These are phyloP conservation scores for Xiphorhynchus erythropygius DNA, from an alignment of 2,797 vertebrate genomes.

Conservation along the genomic window DNA sequence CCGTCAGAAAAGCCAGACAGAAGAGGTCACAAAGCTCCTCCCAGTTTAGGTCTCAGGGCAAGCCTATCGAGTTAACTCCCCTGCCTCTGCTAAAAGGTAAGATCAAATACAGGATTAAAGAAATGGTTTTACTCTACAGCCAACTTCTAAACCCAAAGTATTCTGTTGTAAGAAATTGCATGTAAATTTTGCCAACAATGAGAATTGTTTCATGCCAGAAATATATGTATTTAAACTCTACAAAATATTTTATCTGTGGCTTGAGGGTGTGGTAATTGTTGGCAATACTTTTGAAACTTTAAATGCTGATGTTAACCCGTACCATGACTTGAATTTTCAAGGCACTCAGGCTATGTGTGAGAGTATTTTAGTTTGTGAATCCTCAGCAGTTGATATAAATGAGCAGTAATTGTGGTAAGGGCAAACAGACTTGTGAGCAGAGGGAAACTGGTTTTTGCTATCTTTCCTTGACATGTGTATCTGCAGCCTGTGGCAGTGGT, in stretches of 20 bases:
- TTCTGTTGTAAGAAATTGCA: not conserved
- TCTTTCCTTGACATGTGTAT: not conserved
- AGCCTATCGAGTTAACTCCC: constrained; percentile 97
- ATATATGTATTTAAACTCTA: not conserved
- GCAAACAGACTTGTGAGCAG: not conserved
- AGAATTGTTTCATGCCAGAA: not conserved
- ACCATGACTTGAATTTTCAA: not conserved
- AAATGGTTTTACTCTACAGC: not conserved
- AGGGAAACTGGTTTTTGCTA: not conserved
- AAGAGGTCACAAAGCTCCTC: constrained; percentile 99
- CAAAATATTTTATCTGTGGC: constrained; percentile 33
- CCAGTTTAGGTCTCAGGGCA: constrained; percentile 99
- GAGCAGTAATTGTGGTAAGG: not conserved
- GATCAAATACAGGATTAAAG: constrained; percentile 18
- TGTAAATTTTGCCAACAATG: not conserved
- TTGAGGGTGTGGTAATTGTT: constrained; percentile 34
- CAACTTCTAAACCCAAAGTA: not conserved
- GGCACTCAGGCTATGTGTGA: not conserved
- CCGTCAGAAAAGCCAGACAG: constrained; percentile 99
- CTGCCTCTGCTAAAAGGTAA: constrained; percentile 98
- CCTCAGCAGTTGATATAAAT: not conserved
- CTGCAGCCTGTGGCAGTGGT: not conserved
- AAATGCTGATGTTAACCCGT: not conserved
- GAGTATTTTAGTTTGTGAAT: not conserved
- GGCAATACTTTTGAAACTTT: constrained; percentile 22